Conservation (phyloP, 2,113 vertebrate species). For the Uria aalge region DNA sequence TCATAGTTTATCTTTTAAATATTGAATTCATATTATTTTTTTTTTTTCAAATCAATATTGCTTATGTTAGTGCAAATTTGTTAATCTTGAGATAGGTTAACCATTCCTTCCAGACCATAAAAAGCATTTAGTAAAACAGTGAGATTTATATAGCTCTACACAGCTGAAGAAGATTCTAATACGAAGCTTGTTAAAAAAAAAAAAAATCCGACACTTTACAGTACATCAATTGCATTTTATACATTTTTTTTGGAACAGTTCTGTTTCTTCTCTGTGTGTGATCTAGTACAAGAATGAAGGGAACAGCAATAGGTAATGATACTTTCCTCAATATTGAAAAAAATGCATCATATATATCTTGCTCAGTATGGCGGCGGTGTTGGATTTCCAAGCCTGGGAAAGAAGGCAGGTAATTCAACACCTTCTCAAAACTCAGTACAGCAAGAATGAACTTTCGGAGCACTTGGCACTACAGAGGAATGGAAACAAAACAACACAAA, state of each 20-base stretch:
- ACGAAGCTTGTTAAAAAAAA: conserved; percentile 57
- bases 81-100: conserved; percentile 63
- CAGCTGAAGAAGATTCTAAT: conserved; percentile 53
- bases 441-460: background rate
- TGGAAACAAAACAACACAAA: conserved; percentile 52
- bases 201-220: conserved; percentile 55
- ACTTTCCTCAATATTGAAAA: conserved; percentile 42
- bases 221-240: conserved; percentile 50
- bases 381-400: conserved; percentile 19
- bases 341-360: background rate
- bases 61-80: conserved; percentile 39
- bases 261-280: conserved; percentile 51
- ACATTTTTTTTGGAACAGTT: conserved; percentile 56
- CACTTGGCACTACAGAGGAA: conserved; percentile 41
- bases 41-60: conserved; percentile 38
- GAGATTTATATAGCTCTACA: conserved; percentile 55
- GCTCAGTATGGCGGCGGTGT: background rate
- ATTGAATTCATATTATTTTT: conserved; percentile 11
- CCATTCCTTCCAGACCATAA: conserved; percentile 49
- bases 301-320: conserved; percentile 23
- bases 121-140: conserved; percentile 52
- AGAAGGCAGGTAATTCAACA: conserved; percentile 25
- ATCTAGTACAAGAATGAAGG: conserved; percentile 19
- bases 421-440: conserved; percentile 22
- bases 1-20: conserved; percentile 64